Evolutionary conservation across 2,888 invertebrate species (phyloP), one percentile per base, ranked within the genome.

Genomic region (Syrphus vitripennis): DNA sequence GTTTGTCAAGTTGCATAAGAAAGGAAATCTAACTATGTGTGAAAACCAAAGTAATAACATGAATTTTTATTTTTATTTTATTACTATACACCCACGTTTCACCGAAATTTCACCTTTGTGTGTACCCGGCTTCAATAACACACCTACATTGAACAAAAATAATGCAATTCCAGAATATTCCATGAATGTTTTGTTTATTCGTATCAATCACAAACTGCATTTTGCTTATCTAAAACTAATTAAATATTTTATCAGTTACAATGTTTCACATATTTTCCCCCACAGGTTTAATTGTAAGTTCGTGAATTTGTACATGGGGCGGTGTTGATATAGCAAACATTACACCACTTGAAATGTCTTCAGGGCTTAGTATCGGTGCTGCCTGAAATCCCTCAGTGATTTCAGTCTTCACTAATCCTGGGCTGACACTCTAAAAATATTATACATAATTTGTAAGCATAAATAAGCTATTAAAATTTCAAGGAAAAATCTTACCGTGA

Each of bases 331-430:
- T 57, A 9, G 71, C 84, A 76, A 50, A 84, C 40, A 84, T 6
- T 6, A 84, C 71, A 3, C 34, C 76, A 21, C n/a, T 42, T 7
- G 84, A 75, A 12, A 84, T 61, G 31, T 82, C 84, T n/a, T 76
- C 40, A 0, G 81, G 34, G 0, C 24, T 1, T 1, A 78, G 59
- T 5, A 76, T 57, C 0, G 65, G 65, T 45, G 45, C 65, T 24
- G 29, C 29, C 0, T 5, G 19, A 16, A 45, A 19, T 0, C 29
- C 31, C 0, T 65, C 65, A 31, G 31, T 65, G 1, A 91, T 90
- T 79, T 91, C 91, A 6, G 91, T 91, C 29, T 90, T 89, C 24
- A 90, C 90, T 4, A 89, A 83, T 0, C 91, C 91, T 1, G 89
- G 89, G 42, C 90, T 90, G n/a, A 92, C 86, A 63, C 90, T 91